phyloP scores from a whole-genome alignment of 2,113 vertebrate species.

The Tonatia bakeri region DNA sequence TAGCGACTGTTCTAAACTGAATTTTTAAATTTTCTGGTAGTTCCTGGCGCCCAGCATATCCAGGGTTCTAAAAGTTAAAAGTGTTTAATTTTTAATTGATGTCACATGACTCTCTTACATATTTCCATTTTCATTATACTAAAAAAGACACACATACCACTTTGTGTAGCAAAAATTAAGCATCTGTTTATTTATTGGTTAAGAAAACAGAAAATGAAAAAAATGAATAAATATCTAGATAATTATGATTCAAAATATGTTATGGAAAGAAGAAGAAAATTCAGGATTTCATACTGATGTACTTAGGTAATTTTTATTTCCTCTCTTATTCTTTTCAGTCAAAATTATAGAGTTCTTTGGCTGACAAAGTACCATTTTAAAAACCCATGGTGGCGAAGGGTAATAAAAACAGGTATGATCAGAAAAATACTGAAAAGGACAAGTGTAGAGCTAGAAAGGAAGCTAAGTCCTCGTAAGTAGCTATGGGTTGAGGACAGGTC shows the following conservation, averaged over 20 bases:
- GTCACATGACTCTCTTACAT: background rate
- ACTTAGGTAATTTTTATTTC: background rate
- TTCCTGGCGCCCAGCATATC: conserved; percentile 92
- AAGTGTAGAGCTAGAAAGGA: background rate
- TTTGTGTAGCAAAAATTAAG: background rate
- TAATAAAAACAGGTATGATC: background rate
- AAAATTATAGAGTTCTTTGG: background rate
- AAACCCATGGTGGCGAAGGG: background rate
- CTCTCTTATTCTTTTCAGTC: background rate
- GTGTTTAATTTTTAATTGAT: conserved; percentile 44
- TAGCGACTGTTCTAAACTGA: conserved; percentile 89
- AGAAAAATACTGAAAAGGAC: background rate
- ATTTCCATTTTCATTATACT: background rate
- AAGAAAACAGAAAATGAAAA: background rate
- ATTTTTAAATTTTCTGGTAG: conserved; percentile 92
- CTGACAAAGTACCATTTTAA: background rate
- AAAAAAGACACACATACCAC: background rate
- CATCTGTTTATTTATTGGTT: background rate
- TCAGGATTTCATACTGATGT: background rate
- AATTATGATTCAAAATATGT: background rate
- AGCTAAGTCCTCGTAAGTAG: background rate
- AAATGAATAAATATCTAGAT: background rate
- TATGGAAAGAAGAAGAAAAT: background rate
- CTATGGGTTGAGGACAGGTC: background rate
- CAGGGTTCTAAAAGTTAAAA: conserved; percentile 86